Evolutionary conservation across 1,140 invertebrate species (phyloP).

Genomic region (Drosophila melanogaster): Release_6_plus_ISO1_MT NT_037436.4:2065001-2065500

Average conservation of each 20-base stretch:
- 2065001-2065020: constrained; percentile 9
- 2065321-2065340: not conserved
- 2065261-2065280: constrained; percentile 9
- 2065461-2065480: constrained; percentile 8
- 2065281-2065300: constrained; percentile 6
- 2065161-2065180: not conserved
- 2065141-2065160: constrained; percentile 4
- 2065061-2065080: constrained; percentile 3
- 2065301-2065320: constrained; percentile 5
- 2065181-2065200: not conserved
- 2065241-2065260: constrained; percentile 4
- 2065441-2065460: constrained; percentile 7
- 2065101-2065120: not conserved
- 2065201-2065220: constrained; percentile 4
- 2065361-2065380: not conserved
- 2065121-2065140: constrained; percentile 2
- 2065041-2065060: constrained; percentile 8
- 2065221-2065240: constrained; percentile 9
- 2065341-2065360: constrained; percentile 6
- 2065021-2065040: constrained; percentile 9
- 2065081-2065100: constrained; percentile 5
- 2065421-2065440: constrained; percentile 5
- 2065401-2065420: not conserved
- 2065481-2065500: constrained; percentile 24
- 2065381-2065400: constrained; percentile 1